These are phyloP conservation scores for Bos indicus DNA, from an alignment of 2,113 vertebrate species.

Conservation along the genomic window DNA sequence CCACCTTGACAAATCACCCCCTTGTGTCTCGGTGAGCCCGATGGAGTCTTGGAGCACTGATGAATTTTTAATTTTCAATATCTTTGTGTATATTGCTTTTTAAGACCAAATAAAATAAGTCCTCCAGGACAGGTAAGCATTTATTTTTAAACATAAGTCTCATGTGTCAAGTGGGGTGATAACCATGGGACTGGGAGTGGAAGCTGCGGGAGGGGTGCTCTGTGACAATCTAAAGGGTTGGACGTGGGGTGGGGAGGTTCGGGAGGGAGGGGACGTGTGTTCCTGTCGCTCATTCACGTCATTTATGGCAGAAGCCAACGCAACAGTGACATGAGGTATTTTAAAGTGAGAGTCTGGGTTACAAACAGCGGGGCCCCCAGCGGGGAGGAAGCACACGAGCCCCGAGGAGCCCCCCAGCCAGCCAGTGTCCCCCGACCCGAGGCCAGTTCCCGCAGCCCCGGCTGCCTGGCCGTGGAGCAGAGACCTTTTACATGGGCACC, in stretches of 20 bases:
- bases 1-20: neutral
- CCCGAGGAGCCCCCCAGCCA: neutral
- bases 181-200: accelerated
- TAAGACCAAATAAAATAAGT: neutral
- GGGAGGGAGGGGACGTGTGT: neutral
- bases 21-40: neutral
- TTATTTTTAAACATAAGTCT: neutral
- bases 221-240: neutral
- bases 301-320: neutral
- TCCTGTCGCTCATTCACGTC: neutral
- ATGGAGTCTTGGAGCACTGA: neutral
- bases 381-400: neutral
- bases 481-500: neutral
- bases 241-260: neutral
- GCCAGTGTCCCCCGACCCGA: neutral
- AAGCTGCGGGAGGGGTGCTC: neutral
- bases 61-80: neutral
- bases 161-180: neutral
- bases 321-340: neutral
- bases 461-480: neutral
- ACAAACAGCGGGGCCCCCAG: too few relatives aligned
- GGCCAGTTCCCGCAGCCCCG: neutral
- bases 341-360: neutral
- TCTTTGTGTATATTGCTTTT: neutral
- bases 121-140: neutral